These are phyloP conservation scores for Dasypus novemcinctus DNA, from an alignment of 2,113 vertebrate genomes.

Conservation along the genomic window DNA sequence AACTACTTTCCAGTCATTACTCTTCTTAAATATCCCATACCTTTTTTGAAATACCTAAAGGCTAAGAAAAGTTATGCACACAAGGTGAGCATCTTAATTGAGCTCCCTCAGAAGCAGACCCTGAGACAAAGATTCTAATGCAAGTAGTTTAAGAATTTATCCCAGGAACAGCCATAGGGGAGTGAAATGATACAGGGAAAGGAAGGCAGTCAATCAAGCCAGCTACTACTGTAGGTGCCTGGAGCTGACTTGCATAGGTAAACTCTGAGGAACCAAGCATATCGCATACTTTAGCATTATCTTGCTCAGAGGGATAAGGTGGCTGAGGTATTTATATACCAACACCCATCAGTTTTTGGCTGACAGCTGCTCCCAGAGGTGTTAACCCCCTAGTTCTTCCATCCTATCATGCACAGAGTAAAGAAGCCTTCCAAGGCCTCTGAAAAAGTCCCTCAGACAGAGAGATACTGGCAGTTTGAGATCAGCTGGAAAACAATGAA, in stretches of 20 bases:
- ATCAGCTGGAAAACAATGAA: not conserved
- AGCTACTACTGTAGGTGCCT: not conserved
- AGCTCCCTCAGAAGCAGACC: conserved; percentile 1
- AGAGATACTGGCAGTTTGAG: not conserved
- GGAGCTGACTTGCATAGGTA: not conserved
- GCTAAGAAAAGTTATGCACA: not conserved
- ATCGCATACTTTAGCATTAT: not conserved
- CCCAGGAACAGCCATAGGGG: not conserved
- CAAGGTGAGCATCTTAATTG: not conserved
- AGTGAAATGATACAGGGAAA: conserved; percentile 25
- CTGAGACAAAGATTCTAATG: not conserved
- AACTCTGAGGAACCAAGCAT: not conserved
- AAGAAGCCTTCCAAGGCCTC: not conserved
- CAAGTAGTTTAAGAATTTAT: conserved; percentile 12
- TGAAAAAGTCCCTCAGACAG: not conserved
- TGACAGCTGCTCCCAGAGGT: not conserved
- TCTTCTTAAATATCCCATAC: not conserved
- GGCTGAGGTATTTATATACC: not conserved
- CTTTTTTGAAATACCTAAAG: not conserved
- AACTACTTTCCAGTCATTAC: not conserved
- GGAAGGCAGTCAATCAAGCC: not conserved
- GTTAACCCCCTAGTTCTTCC: not conserved
- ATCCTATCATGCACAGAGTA: not conserved
- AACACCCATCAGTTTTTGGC: not conserved
- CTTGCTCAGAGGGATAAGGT: not conserved